These are phyloP conservation scores for Heliconius ethilla DNA, from an alignment of 2,888 invertebrate species.

Conservation along the genomic window DNA sequence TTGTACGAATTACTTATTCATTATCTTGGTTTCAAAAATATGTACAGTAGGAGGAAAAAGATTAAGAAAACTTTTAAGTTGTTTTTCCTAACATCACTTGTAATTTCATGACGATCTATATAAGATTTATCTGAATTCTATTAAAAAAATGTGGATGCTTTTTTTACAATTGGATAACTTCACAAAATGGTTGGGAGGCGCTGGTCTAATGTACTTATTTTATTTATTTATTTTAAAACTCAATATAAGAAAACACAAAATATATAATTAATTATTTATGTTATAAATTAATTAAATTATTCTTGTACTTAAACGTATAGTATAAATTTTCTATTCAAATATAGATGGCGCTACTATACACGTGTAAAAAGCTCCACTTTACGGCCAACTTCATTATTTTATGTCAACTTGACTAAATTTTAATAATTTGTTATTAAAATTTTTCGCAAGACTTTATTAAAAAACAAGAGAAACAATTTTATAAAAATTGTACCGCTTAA, in stretches of 20 bases:
- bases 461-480: neutral
- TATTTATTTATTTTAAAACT: slow-evolving; percentile 1
- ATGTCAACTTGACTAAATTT: neutral
- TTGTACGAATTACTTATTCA: slow-evolving; percentile 9
- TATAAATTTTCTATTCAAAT: slow-evolving; percentile 25
- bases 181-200: neutral
- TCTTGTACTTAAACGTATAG: slow-evolving; percentile 11
- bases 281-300: neutral
- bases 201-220: slow-evolving; percentile 11
- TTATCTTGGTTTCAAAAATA: neutral
- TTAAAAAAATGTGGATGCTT: neutral
- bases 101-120: neutral
- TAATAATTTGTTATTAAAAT: neutral
- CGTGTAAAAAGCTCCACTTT: neutral
- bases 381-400: neutral
- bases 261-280: slow-evolving; percentile 1
- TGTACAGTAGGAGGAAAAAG: neutral
- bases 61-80: neutral
- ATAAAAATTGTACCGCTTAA: neutral
- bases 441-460: neutral
- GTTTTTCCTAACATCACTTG: neutral
- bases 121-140: neutral
- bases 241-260: neutral
- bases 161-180: neutral
- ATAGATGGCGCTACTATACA: slow-evolving; percentile 32